Percentiles rank a stretch among this genome's conserved stretches.
Evolutionary conservation across 92 coral and sea anemone species (phyloP).

Genomic region (Porites rus): DNA sequence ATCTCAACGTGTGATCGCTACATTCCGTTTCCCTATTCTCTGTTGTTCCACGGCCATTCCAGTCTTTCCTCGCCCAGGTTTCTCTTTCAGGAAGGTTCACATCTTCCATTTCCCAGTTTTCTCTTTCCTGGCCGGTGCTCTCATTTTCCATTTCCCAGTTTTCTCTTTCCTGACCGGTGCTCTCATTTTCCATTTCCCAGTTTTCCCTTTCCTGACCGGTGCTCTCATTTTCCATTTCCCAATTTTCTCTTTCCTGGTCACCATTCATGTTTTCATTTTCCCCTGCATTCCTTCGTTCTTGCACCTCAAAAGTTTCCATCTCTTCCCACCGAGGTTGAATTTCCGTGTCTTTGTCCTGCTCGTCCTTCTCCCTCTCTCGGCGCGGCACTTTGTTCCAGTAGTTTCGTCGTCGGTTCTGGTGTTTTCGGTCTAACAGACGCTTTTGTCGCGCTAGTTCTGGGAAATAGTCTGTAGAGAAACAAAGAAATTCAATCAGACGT

Average conservation of each 20-base stretch:
- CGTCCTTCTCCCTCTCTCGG: constrained; percentile 18
- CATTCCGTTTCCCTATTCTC: neutral
- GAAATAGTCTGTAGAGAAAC: constrained; percentile 76
- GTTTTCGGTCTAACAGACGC: constrained; percentile 82
- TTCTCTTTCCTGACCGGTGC: too few species aligned
- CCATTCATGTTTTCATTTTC: neutral
- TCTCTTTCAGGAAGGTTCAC: neutral
- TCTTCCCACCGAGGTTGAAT: constrained; percentile 43
- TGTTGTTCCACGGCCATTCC: neutral
- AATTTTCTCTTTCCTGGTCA: too few species aligned
- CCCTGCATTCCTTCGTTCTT: neutral
- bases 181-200: neutral
- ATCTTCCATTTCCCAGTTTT: neutral
- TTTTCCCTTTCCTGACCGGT: too few species aligned
- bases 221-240: neutral
- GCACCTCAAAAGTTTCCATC: constrained; percentile 30
- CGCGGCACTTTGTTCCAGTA: constrained; percentile 68
- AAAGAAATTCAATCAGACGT: neutral
- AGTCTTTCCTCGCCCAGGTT: neutral
- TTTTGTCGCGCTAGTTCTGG: constrained; percentile 97
- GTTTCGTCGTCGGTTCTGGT: constrained; percentile 74
- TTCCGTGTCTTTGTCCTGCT: constrained; percentile 19
- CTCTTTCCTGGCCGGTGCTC: too few species aligned
- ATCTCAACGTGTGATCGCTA: neutral
- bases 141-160: neutral